Conservation (phyloP, 1,140 invertebrate genomes). For the Capitella teleta region DNA sequence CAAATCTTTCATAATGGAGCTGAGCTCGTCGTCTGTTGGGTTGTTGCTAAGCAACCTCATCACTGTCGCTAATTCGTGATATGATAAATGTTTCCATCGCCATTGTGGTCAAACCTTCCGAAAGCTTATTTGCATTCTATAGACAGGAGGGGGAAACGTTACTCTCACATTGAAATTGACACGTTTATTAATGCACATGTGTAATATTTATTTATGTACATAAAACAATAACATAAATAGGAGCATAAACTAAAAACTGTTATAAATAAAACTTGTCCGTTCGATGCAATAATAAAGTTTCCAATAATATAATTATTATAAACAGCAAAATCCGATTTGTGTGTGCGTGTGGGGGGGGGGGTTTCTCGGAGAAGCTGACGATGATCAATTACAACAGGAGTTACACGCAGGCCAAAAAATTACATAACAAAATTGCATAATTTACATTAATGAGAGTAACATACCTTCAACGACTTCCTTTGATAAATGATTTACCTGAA, state of each 20-base stretch:
- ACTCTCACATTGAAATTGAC: neutral
- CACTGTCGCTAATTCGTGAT: neutral
- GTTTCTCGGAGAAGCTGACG: no score
- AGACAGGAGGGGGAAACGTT: no score
- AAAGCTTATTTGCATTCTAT: neutral
- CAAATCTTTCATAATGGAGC: neutral
- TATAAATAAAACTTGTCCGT: neutral
- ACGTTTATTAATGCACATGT: neutral
- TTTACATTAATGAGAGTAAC: neutral
- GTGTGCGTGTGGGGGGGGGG: neutral
- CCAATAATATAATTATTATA: neutral
- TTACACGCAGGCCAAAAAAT: neutral
- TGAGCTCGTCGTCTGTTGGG: neutral
- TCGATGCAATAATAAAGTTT: neutral
- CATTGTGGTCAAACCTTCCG: neutral
- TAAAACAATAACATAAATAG: neutral
- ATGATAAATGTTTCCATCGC: conserved; percentile 1
- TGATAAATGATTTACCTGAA: neutral
- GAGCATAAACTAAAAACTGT: neutral
- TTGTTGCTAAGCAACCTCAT: conserved; percentile 1
- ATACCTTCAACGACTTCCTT: neutral
- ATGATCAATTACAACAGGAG: no score
- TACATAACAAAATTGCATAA: neutral
- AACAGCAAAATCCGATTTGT: neutral
- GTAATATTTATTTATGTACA: neutral